Percentiles rank a stretch among this genome's conserved stretches.
phyloP scores from a whole-genome alignment of 2,113 vertebrate genomes.

The Charadrius vociferus region DNA sequence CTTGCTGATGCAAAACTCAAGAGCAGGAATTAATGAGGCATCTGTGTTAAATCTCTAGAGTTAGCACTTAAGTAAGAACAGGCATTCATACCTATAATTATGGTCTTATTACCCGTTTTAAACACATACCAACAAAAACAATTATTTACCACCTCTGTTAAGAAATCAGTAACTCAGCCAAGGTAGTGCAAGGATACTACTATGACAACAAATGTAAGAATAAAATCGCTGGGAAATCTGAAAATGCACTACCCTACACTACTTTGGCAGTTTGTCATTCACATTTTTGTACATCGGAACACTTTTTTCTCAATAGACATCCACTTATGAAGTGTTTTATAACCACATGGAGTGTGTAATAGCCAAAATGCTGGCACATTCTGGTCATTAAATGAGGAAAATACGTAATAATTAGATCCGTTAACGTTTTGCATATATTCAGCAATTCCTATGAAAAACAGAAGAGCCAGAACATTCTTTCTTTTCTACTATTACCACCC shows the following conservation, averaged over 20 bases:
- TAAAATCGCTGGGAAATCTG: background rate
- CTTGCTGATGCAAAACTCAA: background rate
- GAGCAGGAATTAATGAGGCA: background rate
- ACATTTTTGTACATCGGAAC: background rate
- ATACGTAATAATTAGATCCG: background rate
- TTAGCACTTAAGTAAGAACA: background rate
- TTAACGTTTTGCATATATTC: background rate
- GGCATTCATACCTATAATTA: background rate
- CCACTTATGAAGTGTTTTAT: background rate
- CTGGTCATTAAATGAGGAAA: background rate
- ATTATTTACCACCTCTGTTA: background rate
- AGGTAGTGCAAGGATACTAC: background rate
- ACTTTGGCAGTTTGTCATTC: background rate
- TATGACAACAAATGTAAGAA: background rate
- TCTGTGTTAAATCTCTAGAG: background rate
- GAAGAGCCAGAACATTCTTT: background rate
- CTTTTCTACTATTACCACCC: background rate
- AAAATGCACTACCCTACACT: background rate
- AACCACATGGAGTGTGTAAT: background rate
- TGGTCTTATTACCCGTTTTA: background rate
- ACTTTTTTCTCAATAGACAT: background rate
- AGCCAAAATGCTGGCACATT: background rate
- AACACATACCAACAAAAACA: background rate
- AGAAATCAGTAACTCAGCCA: background rate
- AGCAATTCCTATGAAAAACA: background rate